Evolutionary conservation across 2,113 vertebrate genomes (phyloP).

Genomic region (Nothoprocta perdicaria): DNA sequence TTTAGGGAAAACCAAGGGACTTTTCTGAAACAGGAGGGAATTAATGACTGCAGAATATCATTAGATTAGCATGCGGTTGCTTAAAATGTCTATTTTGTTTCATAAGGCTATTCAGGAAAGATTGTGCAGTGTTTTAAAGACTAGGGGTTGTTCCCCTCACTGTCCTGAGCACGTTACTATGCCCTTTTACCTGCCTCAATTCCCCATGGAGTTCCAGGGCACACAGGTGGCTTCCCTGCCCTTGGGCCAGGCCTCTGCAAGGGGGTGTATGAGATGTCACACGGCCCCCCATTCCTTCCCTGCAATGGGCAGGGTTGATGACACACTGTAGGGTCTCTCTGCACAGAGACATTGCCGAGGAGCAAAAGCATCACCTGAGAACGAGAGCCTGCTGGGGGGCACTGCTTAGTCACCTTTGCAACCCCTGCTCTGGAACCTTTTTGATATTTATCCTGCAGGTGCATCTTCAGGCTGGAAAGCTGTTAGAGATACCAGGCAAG

Average conservation of each 20-base stretch:
- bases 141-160: fast-evolving
- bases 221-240: not conserved
- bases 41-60: not conserved
- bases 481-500: not conserved
- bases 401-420: not conserved
- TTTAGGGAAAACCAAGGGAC: slow-evolving; percentile 1
- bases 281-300: not conserved
- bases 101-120: not conserved
- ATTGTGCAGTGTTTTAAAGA: not conserved
- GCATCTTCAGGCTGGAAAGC: slow-evolving; percentile 24
- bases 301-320: not conserved
- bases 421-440: not conserved
- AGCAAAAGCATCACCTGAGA: slow-evolving; percentile 29
- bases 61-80: not conserved
- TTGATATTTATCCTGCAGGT: not conserved
- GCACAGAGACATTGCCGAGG: not conserved
- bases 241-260: not conserved
- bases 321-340: not conserved
- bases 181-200: not conserved
- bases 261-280: not conserved
- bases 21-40: not conserved
- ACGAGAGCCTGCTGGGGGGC: not conserved
- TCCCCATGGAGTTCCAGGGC: not conserved
- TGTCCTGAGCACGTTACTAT: fast-evolving
- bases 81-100: not conserved